Evolutionary conservation across 2,797 vertebrate species (phyloP).

Genomic region (Rallus crepitans): DNA sequence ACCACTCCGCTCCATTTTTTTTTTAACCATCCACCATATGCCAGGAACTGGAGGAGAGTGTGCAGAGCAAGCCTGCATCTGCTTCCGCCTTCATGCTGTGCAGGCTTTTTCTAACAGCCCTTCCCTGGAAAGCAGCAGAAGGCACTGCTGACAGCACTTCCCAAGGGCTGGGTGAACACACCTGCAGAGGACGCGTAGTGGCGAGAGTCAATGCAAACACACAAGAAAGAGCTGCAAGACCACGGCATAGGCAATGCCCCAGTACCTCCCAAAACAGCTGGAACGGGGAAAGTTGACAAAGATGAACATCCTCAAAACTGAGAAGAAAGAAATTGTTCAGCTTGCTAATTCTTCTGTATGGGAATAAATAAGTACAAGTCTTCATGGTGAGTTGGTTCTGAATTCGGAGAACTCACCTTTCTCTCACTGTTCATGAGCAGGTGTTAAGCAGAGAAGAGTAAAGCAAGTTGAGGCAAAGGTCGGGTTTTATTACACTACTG

Average conservation of each 20-base stretch:
- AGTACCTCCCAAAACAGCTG: background rate
- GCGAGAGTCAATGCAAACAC: background rate
- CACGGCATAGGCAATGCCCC: rapidly evolving
- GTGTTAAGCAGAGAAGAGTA: background rate
- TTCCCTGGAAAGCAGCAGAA: conserved; percentile 41
- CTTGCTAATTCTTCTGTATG: background rate
- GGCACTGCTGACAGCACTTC: background rate
- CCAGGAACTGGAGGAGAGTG: background rate
- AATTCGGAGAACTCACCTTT: background rate
- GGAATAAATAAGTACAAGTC: background rate
- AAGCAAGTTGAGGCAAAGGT: background rate
- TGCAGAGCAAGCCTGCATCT: conserved; percentile 20
- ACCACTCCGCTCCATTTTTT: conserved; percentile 38
- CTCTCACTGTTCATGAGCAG: background rate
- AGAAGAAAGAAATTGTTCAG: background rate
- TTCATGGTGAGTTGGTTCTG: background rate
- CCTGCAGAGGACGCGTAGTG: background rate
- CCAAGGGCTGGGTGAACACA: background rate
- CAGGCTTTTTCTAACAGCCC: background rate
- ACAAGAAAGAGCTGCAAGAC: background rate
- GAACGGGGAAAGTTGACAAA: background rate
- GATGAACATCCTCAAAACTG: background rate
- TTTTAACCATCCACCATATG: conserved; percentile 37
- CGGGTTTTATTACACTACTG: background rate
- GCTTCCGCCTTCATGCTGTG: conserved; percentile 52